Percentiles rank a stretch among this genome's conserved stretches.
phyloP scores from a whole-genome alignment of 2,113 vertebrate species.

The Atherinomorus stipes region DNA sequence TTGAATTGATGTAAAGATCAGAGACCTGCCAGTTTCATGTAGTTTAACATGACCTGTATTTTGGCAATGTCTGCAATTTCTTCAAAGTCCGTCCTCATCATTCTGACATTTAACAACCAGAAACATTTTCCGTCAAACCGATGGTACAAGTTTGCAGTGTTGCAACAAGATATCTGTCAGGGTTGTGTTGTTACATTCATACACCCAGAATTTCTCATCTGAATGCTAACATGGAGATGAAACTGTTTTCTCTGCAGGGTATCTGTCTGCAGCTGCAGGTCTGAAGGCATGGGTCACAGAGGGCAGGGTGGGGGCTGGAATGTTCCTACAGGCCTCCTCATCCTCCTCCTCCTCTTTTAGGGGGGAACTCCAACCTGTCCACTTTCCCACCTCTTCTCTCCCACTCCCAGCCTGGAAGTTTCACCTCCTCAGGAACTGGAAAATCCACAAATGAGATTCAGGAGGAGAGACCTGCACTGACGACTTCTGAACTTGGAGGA shows the following conservation, averaged over 20 bases:
- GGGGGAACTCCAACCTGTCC: conserved; percentile 27
- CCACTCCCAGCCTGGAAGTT: conserved; percentile 67
- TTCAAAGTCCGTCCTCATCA: background rate
- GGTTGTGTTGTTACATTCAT: background rate
- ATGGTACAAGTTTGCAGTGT: background rate
- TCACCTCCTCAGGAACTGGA: conserved; percentile 83
- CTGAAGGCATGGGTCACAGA: conserved; percentile 76
- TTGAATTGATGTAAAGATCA: background rate
- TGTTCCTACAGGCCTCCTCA: conserved; percentile 52
- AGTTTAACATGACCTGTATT: background rate
- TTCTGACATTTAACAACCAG: background rate
- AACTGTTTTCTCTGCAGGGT: conserved; percentile 62
- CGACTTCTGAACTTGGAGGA: conserved; percentile 35
- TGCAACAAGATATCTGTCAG: background rate
- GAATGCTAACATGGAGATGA: background rate
- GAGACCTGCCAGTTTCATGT: background rate
- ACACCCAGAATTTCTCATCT: background rate
- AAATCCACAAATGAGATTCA: conserved; percentile 80
- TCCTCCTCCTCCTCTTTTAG: conserved; percentile 6
- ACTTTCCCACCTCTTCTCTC: conserved; percentile 43
- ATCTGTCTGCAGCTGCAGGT: conserved; percentile 65
- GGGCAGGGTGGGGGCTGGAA: conserved; percentile 58
- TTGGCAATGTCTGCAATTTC: background rate
- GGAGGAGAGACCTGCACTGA: conserved; percentile 6
- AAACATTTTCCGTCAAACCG: background rate